Base-by-base conservation (phyloP, 35 echinoderm and acorn worm genomes). In the Strongylocentrotus purpuratus region DNA sequence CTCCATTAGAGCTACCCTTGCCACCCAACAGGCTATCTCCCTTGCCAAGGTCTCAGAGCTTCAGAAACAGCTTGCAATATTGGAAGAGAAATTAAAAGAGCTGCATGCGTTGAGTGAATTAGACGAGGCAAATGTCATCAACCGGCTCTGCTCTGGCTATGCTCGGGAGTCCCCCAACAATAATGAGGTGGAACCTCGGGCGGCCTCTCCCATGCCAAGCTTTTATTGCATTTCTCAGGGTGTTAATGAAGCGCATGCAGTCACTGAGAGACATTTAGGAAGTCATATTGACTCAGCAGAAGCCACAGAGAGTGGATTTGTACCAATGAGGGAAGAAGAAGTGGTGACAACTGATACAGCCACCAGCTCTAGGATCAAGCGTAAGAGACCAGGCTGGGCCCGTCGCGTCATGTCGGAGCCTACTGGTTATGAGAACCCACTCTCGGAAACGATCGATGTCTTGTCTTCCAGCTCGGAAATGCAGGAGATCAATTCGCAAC, bases 211-310 rank as follows among this genome's bases (percentile, higher is more conserved):
- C 12, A 93, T 93, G 91, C 91, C 91, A 93, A 93, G 91, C n/a
- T 93, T 93, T 93, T 93, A 93, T 93, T 93, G 91, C 91, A 93
- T 93, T 50, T 93, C 91, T 93, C 91, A 93, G 91, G 91, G 91
- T 93, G 91, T 93, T 93, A 93, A 93, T 93, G 91, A 93, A 8
- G 91, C n/a, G 28, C 33, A 58, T 31, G 28, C 47, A 22, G 91
- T 58, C 91, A 93, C 50, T 58, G 91, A 93, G 46, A 46, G 46
- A 18, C 91, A 45, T 93, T 93, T 93, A 93, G 91, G 46, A 31
- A 58, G 46, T 93, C 65, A 78, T n/a, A 58, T 18, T 45, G 48
- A 52, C 91, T 58, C 91, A 32, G 91, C 91, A 31, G 91, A 47
- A 48, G 91, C 91, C 46, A 14, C 91, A 47, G 91, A 93, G 7